Evolutionary conservation across 1,140 invertebrate genomes (phyloP), one percentile per base, ranked within the genome.

Genomic region (Belonocnema kinseyi): DNA sequence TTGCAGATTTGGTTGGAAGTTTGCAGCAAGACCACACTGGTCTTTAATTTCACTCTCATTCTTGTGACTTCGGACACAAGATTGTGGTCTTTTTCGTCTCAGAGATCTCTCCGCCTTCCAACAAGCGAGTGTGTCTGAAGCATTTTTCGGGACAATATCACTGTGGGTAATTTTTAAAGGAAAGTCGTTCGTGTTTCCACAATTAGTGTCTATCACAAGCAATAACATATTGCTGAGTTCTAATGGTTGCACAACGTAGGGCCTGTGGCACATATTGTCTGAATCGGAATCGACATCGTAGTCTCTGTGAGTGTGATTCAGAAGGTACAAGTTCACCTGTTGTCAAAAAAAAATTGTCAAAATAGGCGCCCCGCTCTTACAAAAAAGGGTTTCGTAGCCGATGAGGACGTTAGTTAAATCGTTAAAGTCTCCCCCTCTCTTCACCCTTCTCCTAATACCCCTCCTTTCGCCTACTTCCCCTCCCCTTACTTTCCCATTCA

Each of bases 211-310:
- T 3, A 97, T 94, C 3, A 97, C 96, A 1, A 98, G 90, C 74
- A 98, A 90, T 6, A 98, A 92, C 92, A 98, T 93, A 87, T 98
- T 98, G 58, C 96, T 98, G 58, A 94, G 93, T 51, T 95, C 94
- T 51, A 98, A 95, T 51, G 94, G 93, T 82, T 97, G 95, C 2
- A 96, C 95, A 75, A 97, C 95, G 91, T 96, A 98, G 17, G 95
- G 95, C 82, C 87, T 78, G 56, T 86, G 82, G 80, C 93, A 93
- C 73, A 87, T 86, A 51, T 88, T 89, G 56, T 88, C 86, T 75
- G 85, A 85, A 70, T 89, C 83, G 3, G 78, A 76, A 33, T 90
- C 85, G 1, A 86, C 73, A 61, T 90, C 83, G 72, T 88, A 88
- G 2, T 87, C 79, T 7, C 85, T 83, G 0, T 89, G 82, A 11